A percentile compares a stretch with the other conserved stretches of the same genome.
phyloP scores from a whole-genome alignment of 2,797 vertebrate species.

The Paramormyrops hopkinsi region DNA sequence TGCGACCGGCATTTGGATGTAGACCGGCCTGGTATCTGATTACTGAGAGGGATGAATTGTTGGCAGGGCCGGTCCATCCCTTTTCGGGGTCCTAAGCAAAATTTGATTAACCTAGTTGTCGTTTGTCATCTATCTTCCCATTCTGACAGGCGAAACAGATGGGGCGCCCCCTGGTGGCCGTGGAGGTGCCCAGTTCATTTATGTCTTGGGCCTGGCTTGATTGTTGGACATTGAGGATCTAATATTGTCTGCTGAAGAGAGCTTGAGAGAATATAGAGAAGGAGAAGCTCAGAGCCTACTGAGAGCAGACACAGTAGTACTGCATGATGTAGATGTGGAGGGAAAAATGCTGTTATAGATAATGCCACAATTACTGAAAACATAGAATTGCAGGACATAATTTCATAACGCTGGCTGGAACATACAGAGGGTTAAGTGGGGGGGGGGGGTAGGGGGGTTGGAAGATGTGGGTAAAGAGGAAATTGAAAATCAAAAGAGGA shows the following conservation, averaged over 20 bases:
- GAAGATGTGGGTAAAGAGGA: background rate
- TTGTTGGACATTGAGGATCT: background rate
- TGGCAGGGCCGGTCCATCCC: background rate
- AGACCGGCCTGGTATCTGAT: background rate
- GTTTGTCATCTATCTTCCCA: background rate
- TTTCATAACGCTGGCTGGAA: background rate
- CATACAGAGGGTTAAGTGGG: background rate
- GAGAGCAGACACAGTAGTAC: background rate
- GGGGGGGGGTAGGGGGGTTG: background rate
- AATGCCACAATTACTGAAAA: background rate
- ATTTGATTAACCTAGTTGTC: background rate
- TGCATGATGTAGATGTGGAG: background rate
- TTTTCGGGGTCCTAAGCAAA: background rate
- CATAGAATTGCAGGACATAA: background rate
- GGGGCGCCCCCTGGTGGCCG: background rate
- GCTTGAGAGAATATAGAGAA: background rate
- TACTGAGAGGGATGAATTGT: background rate
- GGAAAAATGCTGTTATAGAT: background rate
- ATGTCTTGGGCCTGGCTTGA: background rate
- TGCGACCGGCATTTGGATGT: background rate
- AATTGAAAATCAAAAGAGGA: slow-evolving; percentile 10
- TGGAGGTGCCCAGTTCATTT: background rate
- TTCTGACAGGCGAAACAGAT: background rate
- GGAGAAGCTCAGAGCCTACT: background rate
- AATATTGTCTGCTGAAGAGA: background rate